Evolutionary conservation across 2,888 invertebrate species (phyloP).

Genomic region (Rambutsinella grinnellia): DNA sequence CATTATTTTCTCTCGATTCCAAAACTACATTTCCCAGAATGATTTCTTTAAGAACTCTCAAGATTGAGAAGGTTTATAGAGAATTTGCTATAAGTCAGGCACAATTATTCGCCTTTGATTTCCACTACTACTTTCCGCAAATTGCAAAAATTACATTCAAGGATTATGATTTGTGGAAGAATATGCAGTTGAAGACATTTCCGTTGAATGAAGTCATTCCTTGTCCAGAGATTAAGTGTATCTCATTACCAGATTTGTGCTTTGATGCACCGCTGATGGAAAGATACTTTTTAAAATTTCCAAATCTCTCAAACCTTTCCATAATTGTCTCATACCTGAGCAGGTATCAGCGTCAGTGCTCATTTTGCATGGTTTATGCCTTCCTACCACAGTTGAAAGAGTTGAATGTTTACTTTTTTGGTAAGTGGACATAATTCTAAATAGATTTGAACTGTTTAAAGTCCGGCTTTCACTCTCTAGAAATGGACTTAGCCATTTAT

Average conservation of each 20-base stretch:
- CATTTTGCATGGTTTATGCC: constrained; percentile 34
- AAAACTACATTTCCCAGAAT: constrained; percentile 15
- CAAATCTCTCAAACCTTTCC: constrained; percentile 25
- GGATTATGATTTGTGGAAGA: constrained; percentile 49
- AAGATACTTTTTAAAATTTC: constrained; percentile 40
- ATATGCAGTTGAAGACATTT: constrained; percentile 38
- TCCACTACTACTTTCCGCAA: constrained; percentile 26
- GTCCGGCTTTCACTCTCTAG: not conserved
- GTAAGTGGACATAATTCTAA: constrained; percentile 4
- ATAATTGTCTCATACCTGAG: constrained; percentile 36
- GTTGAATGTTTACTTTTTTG: constrained; percentile 20
- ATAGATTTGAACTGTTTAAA: not conserved
- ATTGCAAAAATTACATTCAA: constrained; percentile 32
- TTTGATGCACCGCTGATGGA: constrained; percentile 43
- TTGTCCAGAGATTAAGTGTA: constrained; percentile 1
- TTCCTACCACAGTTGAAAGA: constrained; percentile 32
- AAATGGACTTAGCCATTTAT: constrained; percentile 28
- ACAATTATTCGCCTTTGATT: constrained; percentile 39
- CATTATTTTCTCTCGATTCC: constrained; percentile 26
- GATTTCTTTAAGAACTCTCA: constrained; percentile 9
- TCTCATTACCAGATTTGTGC: constrained; percentile 39
- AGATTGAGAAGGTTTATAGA: constrained; percentile 38
- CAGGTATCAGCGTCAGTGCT: constrained; percentile 35
- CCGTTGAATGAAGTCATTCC: constrained; percentile 16
- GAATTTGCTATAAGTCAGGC: constrained; percentile 25